Evolutionary conservation across 1,140 invertebrate genomes (phyloP).

Genomic region (Hirudo medicinalis): DNA sequence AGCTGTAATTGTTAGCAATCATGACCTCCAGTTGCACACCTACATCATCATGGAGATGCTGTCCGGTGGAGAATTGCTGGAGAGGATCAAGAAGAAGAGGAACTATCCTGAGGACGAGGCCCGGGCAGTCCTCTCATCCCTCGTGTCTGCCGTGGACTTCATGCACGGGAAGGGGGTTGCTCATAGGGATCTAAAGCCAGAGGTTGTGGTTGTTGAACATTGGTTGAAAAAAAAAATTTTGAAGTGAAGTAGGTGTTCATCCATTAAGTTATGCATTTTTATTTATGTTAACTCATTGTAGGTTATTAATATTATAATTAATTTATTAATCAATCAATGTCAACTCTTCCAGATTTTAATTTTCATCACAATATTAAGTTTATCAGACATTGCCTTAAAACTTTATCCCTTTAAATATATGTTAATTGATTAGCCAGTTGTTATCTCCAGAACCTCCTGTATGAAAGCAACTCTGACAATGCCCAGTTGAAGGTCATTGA

Average conservation of each 20-base stretch:
- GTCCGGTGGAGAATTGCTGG: conserved; percentile 71
- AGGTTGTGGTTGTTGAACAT: conserved; percentile 45
- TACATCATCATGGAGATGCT: conserved; percentile 77
- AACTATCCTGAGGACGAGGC: conserved; percentile 59
- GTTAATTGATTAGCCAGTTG: not conserved
- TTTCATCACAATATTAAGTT: no score
- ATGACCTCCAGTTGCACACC: conserved; percentile 31
- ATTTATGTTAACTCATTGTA: no score
- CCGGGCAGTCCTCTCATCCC: conserved; percentile 55
- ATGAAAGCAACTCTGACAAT: conserved; percentile 49
- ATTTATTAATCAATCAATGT: no score
- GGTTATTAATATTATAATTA: no score
- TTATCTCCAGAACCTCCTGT: conserved; percentile 56
- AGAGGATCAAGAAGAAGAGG: conserved; percentile 50
- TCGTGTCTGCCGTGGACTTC: conserved; percentile 65
- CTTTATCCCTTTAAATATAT: no score
- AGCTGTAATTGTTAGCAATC: no score
- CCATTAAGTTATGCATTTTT: no score
- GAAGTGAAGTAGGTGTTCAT: conserved; percentile 17
- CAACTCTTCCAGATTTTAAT: no score
- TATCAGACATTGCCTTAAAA: no score
- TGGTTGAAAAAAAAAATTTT: not conserved
- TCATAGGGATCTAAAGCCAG: conserved; percentile 79
- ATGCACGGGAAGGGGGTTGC: conserved; percentile 68
- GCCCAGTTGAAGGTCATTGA: conserved; percentile 69